Evolutionary conservation across 1,140 invertebrate genomes (phyloP), one percentile per base, ranked within the genome.

Genomic region (Subanguina moxae): DNA sequence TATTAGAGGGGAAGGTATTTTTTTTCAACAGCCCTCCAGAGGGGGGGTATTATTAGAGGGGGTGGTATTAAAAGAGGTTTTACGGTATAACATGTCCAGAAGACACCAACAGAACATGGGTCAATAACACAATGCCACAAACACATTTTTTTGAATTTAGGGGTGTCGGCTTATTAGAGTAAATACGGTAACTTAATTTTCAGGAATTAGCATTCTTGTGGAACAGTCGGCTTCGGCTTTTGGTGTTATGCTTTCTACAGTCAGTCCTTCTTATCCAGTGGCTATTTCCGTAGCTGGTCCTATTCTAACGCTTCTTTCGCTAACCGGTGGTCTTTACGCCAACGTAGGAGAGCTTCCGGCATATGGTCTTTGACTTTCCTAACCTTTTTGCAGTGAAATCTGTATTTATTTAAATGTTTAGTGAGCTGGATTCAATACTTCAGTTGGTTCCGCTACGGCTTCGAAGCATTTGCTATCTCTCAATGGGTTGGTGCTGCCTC

Each of bases 171-270:
- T n/a, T n/a, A n/a, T n/a, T n/a, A n/a, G n/a, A n/a, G n/a, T n/a
- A n/a, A n/a, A n/a, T n/a, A n/a, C n/a, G n/a, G n/a, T n/a, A 38
- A 3, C 15, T 19, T 52, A 19, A 3, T 30, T 65, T 68, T 58
- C 58, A 80, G 75, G 63, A 64, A 80, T 78, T 57, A 56, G 43
- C 52, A 42, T 83, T 5, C 76, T 82, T 11, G 62, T 78, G 17
- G 80, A 83, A 65, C 80, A 82, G 70, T 77, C 74, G 0, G 65
- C 81, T 8, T 73, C 75, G n/a, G 78, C 81, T n/a, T 82, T 82
- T 66, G 80, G 80, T 52, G 66, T 83, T 23, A 82, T 83, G 76
- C 48, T 82, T 32, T 78, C 76, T 13, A 68, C 73, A 11, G 67
- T 75, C 11, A 68, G 57, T 28, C 80, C 80, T 0, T 82, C 80